Evolutionary conservation across 1,140 invertebrate genomes (phyloP).

Genomic region (Lasioglossum albipes): DNA sequence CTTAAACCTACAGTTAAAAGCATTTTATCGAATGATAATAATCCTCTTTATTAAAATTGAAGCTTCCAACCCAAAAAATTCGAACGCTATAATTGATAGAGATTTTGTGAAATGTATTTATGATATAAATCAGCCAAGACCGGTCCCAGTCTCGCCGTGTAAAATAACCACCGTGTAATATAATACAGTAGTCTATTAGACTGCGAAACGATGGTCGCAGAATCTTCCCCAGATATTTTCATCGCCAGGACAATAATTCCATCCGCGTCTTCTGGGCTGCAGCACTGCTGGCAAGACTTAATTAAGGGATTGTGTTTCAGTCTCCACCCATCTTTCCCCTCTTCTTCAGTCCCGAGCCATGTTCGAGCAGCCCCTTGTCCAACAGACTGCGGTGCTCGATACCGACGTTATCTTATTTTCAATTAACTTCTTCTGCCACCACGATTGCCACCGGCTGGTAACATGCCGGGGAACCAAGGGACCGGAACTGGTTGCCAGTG

Average conservation of each 20-base stretch:
- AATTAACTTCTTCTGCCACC: constrained; percentile 64
- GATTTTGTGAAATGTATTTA: too few species aligned
- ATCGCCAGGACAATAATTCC: constrained; percentile 50
- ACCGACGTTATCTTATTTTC: constrained; percentile 64
- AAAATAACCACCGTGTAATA: not conserved
- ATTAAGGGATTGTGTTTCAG: constrained; percentile 61
- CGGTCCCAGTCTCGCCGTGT: too few species aligned
- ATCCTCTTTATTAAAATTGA: too few species aligned
- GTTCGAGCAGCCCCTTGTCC: not conserved
- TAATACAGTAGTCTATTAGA: not conserved
- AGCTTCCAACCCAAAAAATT: too few species aligned
- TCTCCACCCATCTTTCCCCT: constrained; percentile 7
- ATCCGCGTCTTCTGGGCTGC: constrained; percentile 34
- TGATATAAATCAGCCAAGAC: too few species aligned
- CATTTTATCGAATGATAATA: too few species aligned
- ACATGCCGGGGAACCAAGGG: constrained; percentile 21
- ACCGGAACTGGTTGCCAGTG: constrained; percentile 18
- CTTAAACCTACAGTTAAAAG: too few species aligned
- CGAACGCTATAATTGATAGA: too few species aligned
- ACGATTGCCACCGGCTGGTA: constrained; percentile 54
- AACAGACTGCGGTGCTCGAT: constrained; percentile 25
- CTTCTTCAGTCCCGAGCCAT: constrained; percentile 13
- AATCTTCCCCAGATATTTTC: constrained; percentile 38
- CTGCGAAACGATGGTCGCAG: not conserved
- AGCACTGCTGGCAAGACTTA: constrained; percentile 51